Percentiles rank a stretch among this genome's conserved stretches.
Evolutionary conservation across 2,797 vertebrate genomes (phyloP).

Genomic region (Mus minutoides): DNA sequence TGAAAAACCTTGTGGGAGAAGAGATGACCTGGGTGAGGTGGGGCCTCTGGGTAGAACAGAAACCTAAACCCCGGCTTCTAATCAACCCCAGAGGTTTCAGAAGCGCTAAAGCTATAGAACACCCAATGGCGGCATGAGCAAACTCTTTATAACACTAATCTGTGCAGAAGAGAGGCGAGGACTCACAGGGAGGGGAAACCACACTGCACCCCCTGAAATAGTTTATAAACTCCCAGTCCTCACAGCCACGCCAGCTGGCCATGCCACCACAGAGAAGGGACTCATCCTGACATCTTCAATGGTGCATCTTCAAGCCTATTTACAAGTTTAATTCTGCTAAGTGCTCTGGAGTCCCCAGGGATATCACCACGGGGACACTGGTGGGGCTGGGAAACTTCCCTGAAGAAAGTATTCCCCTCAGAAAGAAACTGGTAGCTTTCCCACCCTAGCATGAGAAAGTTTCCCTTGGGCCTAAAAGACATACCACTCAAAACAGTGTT

Average conservation of each 20-base stretch:
- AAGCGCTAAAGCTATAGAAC: not conserved
- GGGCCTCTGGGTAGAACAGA: not conserved
- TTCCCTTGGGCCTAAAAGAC: not conserved
- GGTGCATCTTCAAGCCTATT: not conserved
- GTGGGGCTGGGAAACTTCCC: not conserved
- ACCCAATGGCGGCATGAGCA: not conserved
- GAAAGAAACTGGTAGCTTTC: conserved; percentile 21
- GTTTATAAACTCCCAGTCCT: not conserved
- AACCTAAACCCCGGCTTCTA: not conserved
- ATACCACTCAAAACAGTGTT: not conserved
- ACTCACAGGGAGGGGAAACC: not conserved
- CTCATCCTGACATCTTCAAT: not conserved
- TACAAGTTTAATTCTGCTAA: not conserved
- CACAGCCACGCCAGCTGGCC: not conserved
- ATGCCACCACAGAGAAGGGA: accelerated
- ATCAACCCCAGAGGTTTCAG: conserved; percentile 36
- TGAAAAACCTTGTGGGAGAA: not conserved
- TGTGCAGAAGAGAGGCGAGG: not conserved
- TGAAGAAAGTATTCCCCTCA: not conserved
- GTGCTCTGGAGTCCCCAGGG: not conserved
- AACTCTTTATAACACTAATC: not conserved
- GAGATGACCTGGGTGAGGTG: not conserved
- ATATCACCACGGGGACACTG: not conserved
- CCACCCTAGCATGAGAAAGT: not conserved
- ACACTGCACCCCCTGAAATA: not conserved